phyloP scores from a whole-genome alignment of 37 sponge, comb jelly and placozoan genomes.

The Bolinopsis microptera region DNA sequence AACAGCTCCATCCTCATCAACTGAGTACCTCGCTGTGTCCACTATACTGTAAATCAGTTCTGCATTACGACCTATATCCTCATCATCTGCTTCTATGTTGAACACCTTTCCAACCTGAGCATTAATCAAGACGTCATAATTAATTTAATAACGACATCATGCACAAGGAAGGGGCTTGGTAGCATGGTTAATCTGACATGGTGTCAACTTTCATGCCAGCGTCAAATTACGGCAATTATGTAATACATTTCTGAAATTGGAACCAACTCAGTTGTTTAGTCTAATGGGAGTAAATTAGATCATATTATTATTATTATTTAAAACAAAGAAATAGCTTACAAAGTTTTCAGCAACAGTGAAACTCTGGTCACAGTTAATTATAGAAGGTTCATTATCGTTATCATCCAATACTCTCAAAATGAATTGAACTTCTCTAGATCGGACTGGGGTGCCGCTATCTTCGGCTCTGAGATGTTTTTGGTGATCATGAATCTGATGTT shows the following conservation, averaged over 20 bases:
- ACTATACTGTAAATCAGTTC: background rate
- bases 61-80: background rate
- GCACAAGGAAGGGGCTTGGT: no score
- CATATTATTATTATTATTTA: no score
- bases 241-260: no score
- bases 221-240: background rate
- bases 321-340: no score
- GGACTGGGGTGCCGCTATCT: slow-evolving; percentile 1
- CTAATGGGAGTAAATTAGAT: no score
- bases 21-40: background rate
- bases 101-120: background rate
- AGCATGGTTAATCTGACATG: background rate
- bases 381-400: slow-evolving; percentile 8
- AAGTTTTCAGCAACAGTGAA: background rate
- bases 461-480: background rate
- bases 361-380: background rate
- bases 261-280: no score
- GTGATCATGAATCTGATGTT: no score
- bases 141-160: no score
- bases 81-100: background rate
- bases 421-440: slow-evolving; percentile 38
- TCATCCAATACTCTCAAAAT: background rate
- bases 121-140: no score
- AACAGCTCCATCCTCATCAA: background rate
- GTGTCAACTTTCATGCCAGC: background rate